phyloP scores from a whole-genome alignment of 2,797 vertebrate genomes.

The Fratercula arctica region DNA sequence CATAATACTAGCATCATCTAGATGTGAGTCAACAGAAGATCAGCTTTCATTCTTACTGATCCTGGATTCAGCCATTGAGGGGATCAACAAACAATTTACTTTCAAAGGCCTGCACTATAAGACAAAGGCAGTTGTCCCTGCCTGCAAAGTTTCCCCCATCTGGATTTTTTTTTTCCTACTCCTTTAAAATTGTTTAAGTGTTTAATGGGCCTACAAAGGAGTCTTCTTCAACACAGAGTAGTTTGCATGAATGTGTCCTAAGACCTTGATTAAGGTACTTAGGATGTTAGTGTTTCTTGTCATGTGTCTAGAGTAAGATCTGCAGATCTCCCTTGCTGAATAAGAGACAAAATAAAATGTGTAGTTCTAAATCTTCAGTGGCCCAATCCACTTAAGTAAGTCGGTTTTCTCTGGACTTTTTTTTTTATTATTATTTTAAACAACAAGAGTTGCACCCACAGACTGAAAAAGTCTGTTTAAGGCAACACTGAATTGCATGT shows the following conservation, averaged over 20 bases:
- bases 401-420: background rate
- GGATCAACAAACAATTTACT: background rate
- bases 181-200: background rate
- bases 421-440: background rate
- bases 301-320: background rate
- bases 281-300: background rate
- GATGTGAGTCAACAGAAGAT: background rate
- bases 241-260: background rate
- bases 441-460: background rate
- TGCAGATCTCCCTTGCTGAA: background rate
- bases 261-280: background rate
- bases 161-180: background rate
- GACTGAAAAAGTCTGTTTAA: background rate
- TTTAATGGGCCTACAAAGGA: background rate
- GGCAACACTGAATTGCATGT: background rate
- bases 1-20: background rate
- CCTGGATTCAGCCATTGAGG: background rate
- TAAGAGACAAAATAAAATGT: background rate
- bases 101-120: background rate
- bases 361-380: background rate
- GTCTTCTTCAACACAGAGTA: background rate
- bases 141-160: background rate
- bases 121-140: background rate
- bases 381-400: background rate
- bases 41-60: background rate